Conservation (phyloP, 2,797 vertebrate species). For the Gastrophryne carolinensis region DNA sequence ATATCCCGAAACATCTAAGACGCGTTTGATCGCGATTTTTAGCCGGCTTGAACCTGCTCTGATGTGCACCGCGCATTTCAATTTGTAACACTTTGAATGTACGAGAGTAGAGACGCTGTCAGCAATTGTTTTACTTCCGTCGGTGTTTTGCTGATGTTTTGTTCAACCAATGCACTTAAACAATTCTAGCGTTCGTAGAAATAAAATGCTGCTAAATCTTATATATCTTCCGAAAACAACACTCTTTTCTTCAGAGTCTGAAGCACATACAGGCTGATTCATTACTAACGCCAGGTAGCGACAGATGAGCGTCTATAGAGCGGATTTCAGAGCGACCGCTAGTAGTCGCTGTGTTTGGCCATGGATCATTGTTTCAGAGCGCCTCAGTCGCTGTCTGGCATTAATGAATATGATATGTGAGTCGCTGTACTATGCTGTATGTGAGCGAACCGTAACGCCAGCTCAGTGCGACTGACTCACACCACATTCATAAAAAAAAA, state of each 20-base stretch:
- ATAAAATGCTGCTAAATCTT: slow-evolving; percentile 8
- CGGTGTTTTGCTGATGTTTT: not conserved
- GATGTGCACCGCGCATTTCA: slow-evolving; percentile 70
- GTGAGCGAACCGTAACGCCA: too few relatives aligned
- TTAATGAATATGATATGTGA: too few relatives aligned
- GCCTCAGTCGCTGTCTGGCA: too few relatives aligned
- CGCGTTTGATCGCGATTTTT: slow-evolving; percentile 69
- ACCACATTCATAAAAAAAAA: too few relatives aligned
- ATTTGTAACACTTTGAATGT: slow-evolving; percentile 51
- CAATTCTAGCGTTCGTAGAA: slow-evolving; percentile 10
- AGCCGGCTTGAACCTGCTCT: slow-evolving; percentile 63
- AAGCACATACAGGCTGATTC: too few relatives aligned
- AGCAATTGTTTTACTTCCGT: not conserved
- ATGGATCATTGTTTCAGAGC: too few relatives aligned
- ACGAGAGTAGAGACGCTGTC: slow-evolving; percentile 8
- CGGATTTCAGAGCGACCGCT: too few relatives aligned
- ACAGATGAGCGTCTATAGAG: too few relatives aligned
- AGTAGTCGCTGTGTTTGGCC: too few relatives aligned
- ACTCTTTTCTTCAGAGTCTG: not conserved
- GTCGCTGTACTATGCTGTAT: too few relatives aligned
- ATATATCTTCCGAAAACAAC: not conserved
- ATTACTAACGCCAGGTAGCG: too few relatives aligned
- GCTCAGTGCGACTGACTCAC: too few relatives aligned
- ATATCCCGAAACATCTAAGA: slow-evolving; percentile 67
- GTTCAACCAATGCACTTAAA: slow-evolving; percentile 2